phyloP scores from a whole-genome alignment of 53 echinoderm and acorn worm genomes.

The Paracentrotus lividus region DNA sequence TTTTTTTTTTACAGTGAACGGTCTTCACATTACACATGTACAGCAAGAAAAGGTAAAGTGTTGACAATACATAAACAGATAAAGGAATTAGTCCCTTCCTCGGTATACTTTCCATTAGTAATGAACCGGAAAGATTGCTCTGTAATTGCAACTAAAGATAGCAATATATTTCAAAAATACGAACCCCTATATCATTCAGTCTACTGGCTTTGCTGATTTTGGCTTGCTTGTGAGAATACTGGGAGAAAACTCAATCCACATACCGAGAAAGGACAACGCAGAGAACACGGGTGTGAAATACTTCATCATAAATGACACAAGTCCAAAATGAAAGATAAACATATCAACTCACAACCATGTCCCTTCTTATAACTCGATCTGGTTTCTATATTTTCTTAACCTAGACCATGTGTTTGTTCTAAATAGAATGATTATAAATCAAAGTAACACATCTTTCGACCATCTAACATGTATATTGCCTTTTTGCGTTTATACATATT shows the following conservation, averaged over 20 bases:
- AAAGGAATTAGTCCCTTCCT: no score
- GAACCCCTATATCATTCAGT: not conserved
- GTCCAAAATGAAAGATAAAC: constrained; percentile 58
- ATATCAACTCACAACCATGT: not conserved
- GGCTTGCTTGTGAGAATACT: not conserved
- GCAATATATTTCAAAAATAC: not conserved
- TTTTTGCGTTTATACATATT: not conserved
- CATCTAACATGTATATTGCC: not conserved
- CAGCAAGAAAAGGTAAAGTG: no score
- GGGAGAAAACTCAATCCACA: not conserved
- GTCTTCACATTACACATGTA: no score
- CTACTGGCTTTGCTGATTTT: not conserved
- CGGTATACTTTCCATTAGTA: no score
- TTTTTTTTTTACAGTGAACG: no score
- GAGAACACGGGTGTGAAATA: constrained; percentile 34
- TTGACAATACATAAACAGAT: no score
- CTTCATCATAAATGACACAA: constrained; percentile 61
- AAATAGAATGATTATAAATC: constrained; percentile 55
- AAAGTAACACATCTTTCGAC: not conserved
- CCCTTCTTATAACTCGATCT: constrained; percentile 14
- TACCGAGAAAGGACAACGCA: constrained; percentile 35
- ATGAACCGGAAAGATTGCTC: no score
- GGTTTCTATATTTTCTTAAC: constrained; percentile 10
- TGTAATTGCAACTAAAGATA: not conserved
- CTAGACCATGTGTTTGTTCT: constrained; percentile 36